These are phyloP conservation scores for Chondrilla cf. caribensis DNA, from an alignment of 37 sponge, comb jelly and placozoan genomes.

Conservation along the genomic window DNA sequence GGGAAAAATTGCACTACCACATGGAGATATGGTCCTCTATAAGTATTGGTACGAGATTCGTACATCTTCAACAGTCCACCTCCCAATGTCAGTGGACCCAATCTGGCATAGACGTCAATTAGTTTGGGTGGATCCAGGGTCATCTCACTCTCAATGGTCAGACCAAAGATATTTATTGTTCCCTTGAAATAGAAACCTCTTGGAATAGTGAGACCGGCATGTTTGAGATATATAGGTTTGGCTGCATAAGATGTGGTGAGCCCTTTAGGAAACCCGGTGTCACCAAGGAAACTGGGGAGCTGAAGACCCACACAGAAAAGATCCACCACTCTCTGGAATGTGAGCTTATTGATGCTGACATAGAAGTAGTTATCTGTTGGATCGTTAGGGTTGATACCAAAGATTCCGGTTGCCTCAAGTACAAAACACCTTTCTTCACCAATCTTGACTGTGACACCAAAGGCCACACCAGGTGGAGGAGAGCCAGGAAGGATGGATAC, in stretches of 20 bases:
- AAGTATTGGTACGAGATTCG: neutral
- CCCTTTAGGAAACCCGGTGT: conserved; percentile 36
- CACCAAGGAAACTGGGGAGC: conserved; percentile 14
- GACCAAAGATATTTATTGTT: conserved; percentile 36
- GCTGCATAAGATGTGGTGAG: conserved; percentile 12
- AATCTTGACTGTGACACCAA: conserved; percentile 19
- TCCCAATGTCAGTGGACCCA: conserved; percentile 2
- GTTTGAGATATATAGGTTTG: neutral
- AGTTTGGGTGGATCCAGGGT: conserved; percentile 9
- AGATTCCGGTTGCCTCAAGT: neutral
- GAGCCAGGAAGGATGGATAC: conserved; percentile 16
- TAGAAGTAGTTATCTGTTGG: conserved; percentile 28
- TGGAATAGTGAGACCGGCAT: conserved; percentile 18
- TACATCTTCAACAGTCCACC: conserved; percentile 26
- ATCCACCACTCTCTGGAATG: conserved; percentile 15
- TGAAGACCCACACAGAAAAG: conserved; percentile 11
- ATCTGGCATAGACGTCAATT: neutral
- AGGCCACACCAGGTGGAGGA: conserved; percentile 17
- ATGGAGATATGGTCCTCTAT: conserved; percentile 11
- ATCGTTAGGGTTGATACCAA: conserved; percentile 5
- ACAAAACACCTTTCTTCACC: conserved; percentile 11
- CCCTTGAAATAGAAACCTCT: conserved; percentile 25
- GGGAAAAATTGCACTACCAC: neutral
- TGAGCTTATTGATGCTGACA: neutral
- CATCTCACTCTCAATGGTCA: neutral